Evolutionary conservation across 2,888 invertebrate genomes (phyloP).

Genomic region (Apamea anceps): DNA sequence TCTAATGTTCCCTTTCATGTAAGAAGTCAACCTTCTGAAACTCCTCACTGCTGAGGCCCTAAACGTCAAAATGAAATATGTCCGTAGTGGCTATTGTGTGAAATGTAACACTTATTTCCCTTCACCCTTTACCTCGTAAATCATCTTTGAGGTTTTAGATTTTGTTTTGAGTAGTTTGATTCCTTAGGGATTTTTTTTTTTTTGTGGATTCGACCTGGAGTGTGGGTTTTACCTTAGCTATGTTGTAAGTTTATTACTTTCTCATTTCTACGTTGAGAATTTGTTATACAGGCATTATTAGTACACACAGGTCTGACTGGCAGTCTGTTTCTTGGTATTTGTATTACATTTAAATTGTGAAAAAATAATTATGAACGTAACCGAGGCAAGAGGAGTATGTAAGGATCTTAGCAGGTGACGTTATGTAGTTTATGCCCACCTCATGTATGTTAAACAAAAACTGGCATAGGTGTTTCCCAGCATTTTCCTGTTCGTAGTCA

Average conservation of each 20-base stretch:
- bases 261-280: neutral
- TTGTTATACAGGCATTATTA: too few relatives aligned
- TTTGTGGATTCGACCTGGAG: conserved; percentile 33
- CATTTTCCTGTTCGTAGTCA: neutral
- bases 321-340: neutral
- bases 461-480: neutral
- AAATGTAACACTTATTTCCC: conserved; percentile 65
- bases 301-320: neutral
- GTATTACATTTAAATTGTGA: neutral
- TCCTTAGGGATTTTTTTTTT: conserved; percentile 27
- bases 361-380: neutral
- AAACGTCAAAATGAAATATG: conserved; percentile 68
- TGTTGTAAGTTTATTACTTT: neutral
- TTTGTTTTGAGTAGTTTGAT: conserved; percentile 56
- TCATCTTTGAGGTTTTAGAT: conserved; percentile 65
- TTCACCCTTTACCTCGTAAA: conserved; percentile 63
- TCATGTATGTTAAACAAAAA: neutral
- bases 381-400: too few relatives aligned
- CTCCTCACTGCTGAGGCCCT: neutral
- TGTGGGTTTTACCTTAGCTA: neutral
- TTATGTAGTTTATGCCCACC: neutral
- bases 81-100: conserved; percentile 63
- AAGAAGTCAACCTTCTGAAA: conserved; percentile 39
- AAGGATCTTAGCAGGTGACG: neutral
- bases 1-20: neutral